Percentiles rank a stretch among this genome's conserved stretches.
These are phyloP conservation scores for Bradypodion pumilum DNA, from an alignment of 2,797 vertebrate species.

Conservation along the genomic window DNA sequence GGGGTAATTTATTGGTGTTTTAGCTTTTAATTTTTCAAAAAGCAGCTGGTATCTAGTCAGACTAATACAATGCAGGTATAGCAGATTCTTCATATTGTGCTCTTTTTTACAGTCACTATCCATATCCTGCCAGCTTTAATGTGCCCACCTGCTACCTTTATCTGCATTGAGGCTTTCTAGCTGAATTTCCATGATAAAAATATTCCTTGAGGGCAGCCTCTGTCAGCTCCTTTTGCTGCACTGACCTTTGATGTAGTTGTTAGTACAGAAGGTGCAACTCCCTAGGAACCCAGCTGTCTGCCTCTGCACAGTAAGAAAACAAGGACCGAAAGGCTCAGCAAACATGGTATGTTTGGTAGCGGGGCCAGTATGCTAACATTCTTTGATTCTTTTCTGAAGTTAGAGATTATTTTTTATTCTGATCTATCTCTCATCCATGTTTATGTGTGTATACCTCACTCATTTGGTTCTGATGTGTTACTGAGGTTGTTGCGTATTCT, in stretches of 20 bases:
- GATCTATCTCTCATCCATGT: neutral
- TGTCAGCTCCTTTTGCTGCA: conserved; percentile 47
- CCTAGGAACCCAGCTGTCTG: conserved; percentile 15
- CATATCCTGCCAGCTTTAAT: conserved; percentile 18
- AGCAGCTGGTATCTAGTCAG: neutral
- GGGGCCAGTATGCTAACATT: neutral
- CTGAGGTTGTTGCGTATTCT: conserved; percentile 3
- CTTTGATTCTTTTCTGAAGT: conserved; percentile 20
- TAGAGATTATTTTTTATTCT: conserved; percentile 6
- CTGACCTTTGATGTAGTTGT: conserved; percentile 44
- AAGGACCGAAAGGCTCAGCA: conserved; percentile 15
- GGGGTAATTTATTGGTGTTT: conserved; percentile 35
- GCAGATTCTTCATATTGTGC: neutral
- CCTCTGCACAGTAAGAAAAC: neutral
- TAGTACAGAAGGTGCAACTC: conserved; percentile 50
- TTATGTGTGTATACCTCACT: conserved; percentile 23
- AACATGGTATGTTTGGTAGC: conserved; percentile 11
- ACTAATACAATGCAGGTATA: neutral
- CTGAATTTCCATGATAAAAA: conserved; percentile 48
- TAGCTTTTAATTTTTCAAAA: neutral
- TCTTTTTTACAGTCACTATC: conserved; percentile 25
- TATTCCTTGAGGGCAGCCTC: conserved; percentile 32
- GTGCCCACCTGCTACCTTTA: conserved; percentile 5
- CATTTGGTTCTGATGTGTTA: conserved; percentile 15
- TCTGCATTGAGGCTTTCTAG: conserved; percentile 21